Conservation (phyloP, 1,140 invertebrate species). For the Drosophila kepulauana region DNA sequence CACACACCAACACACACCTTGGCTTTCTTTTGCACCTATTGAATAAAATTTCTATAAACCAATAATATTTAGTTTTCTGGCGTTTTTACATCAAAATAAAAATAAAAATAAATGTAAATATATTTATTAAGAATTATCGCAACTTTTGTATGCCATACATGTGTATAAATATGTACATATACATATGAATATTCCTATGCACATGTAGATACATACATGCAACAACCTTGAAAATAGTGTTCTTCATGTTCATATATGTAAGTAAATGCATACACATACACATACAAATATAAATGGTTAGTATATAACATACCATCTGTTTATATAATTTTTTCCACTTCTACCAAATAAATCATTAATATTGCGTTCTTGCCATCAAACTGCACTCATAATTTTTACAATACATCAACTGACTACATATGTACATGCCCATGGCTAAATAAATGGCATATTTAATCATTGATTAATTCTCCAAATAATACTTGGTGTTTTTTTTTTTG, state of each 20-base stretch:
- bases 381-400: background rate
- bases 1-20: conserved; percentile 3
- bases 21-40: conserved; percentile 24
- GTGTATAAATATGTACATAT: background rate
- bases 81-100: conserved; percentile 2
- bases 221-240: conserved; percentile 63
- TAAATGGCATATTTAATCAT: background rate
- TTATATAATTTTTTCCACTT: conserved; percentile 38
- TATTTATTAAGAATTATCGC: background rate
- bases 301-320: conserved; percentile 22
- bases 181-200: conserved; percentile 5
- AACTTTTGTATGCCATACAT: background rate
- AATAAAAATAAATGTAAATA: background rate
- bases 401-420: background rate
- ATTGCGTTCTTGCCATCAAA: background rate
- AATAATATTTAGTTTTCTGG: background rate
- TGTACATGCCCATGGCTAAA: background rate
- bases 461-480: background rate
- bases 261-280: conserved; percentile 16
- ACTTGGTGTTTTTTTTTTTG: background rate
- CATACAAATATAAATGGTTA: conserved; percentile 12
- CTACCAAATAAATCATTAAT: background rate
- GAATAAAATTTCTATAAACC: background rate
- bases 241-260: background rate
- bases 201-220: conserved; percentile 9